Evolutionary conservation across 2,888 invertebrate genomes (phyloP).

Genomic region (Kryphioiulus occultus): DNA sequence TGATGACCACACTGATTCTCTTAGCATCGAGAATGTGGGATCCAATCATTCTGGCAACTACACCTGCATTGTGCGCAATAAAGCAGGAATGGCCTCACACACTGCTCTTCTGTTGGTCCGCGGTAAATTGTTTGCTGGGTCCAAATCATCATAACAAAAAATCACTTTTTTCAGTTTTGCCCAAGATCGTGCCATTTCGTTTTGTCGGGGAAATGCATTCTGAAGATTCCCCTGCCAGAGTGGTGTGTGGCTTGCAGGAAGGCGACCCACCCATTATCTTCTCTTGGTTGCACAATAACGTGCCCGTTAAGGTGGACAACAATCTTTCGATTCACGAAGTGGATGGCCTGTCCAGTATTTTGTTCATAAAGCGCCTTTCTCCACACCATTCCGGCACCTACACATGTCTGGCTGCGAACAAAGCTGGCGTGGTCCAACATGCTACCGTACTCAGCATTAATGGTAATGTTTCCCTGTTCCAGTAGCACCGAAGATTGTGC

Average conservation of each 20-base stretch:
- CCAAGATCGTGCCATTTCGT: slow-evolving; percentile 50
- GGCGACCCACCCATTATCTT: slow-evolving; percentile 47
- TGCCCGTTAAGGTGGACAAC: not conserved
- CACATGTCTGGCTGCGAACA: slow-evolving; percentile 39
- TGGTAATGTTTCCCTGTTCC: slow-evolving; percentile 47
- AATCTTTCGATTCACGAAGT: not conserved
- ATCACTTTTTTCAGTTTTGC: slow-evolving; percentile 42
- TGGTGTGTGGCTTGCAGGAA: slow-evolving; percentile 47
- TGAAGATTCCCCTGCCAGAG: slow-evolving; percentile 45
- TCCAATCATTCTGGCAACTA: slow-evolving; percentile 55
- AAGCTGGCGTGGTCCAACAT: slow-evolving; percentile 16
- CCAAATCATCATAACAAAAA: too few species aligned
- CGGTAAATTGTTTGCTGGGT: slow-evolving; percentile 55
- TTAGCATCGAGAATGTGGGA: slow-evolving; percentile 59
- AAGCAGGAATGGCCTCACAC: slow-evolving; percentile 56
- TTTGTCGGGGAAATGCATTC: slow-evolving; percentile 45
- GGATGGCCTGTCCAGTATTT: slow-evolving; percentile 39
- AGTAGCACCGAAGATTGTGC: slow-evolving; percentile 54
- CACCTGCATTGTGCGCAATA: slow-evolving; percentile 53
- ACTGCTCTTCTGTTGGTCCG: slow-evolving; percentile 57
- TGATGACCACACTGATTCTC: slow-evolving; percentile 53
- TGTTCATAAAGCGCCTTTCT: slow-evolving; percentile 37
- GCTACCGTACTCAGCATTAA: slow-evolving; percentile 27
- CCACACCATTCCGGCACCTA: slow-evolving; percentile 32
- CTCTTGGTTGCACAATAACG: slow-evolving; percentile 33